phyloP scores from a whole-genome alignment of 2,888 invertebrate species.

The Lordiphosa andalusiaca region DNA sequence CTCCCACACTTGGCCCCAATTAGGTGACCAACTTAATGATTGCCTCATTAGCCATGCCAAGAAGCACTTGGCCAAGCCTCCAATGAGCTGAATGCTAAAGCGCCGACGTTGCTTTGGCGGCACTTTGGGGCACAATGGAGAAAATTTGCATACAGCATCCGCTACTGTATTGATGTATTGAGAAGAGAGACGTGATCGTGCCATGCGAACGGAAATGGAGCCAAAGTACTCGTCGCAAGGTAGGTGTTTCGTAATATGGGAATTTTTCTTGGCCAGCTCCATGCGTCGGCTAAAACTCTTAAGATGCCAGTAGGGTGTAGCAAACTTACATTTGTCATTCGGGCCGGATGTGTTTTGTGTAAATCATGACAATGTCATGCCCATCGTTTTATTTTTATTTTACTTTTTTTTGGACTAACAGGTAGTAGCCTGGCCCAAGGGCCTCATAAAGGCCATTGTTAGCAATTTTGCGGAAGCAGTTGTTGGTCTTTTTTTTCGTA shows the following conservation, averaged over 20 bases:
- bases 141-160: conserved; percentile 74
- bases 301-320: conserved; percentile 24
- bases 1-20: conserved; percentile 59
- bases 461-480: conserved; percentile 62
- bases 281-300: not conserved
- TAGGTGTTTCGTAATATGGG: conserved; percentile 60
- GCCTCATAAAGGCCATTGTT: conserved; percentile 44
- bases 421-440: conserved; percentile 58
- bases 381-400: conserved; percentile 25
- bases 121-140: conserved; percentile 52
- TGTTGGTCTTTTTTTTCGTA: conserved; percentile 40
- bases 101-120: conserved; percentile 60
- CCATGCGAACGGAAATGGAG: conserved; percentile 53
- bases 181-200: conserved; percentile 52
- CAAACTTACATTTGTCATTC: conserved; percentile 59
- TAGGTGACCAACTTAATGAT: conserved; percentile 54
- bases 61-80: conserved; percentile 65
- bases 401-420: conserved; percentile 45
- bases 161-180: conserved; percentile 58
- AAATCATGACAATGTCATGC: conserved; percentile 62
- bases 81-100: conserved; percentile 52
- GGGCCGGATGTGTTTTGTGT: conserved; percentile 71
- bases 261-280: conserved; percentile 29
- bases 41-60: conserved; percentile 65
- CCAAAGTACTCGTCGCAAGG: conserved; percentile 13